Evolutionary conservation across 2,888 invertebrate species (phyloP), one percentile per base, ranked within the genome.

Genomic region (Gryllus longicercus): DNA sequence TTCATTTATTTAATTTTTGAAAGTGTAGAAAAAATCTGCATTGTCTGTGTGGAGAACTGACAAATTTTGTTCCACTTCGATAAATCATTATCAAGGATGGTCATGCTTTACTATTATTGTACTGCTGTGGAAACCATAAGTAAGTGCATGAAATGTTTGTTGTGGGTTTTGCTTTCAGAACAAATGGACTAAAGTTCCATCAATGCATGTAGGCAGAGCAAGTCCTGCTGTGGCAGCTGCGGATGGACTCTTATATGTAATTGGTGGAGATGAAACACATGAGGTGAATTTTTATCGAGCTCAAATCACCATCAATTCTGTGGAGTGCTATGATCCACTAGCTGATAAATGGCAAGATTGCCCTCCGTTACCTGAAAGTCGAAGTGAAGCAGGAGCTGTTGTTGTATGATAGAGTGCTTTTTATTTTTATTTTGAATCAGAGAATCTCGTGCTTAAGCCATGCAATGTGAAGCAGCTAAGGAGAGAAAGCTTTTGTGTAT

Each of bases 361-460:
- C 83, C 93, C 94, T 77, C 90, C 93, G 82, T 90, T 97, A 86
- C 95, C 95, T 49, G 93, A 94, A 85, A 93, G 94, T 84, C 91
- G 96, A 83, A 94, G 95, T 79, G 96, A 96, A 88, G 95, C 96
- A 76, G 95, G 95, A 82, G 95, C 95, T 82, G 94, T 95, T 81
- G 93, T 95, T 85, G 92, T 90, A 82, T 90, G 88, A 90, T 86
- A 63, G 63, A 18, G 63, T 63, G 16, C 14, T 14, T 63, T 63
- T 14, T 63, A n/a, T 63, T 63, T n/a, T 63, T 0, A 63, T 14
- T 63, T 63, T 14, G 14, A n/a, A 18, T 63, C 63, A 18, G 63
- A 63, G 63, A 63, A 63, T n/a, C 14, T 63, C 8, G n/a, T 18
- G 63, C n/a, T n/a, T n/a, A 14, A 18, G 14, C n/a, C 63, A 63